Evolutionary conservation across 2,113 vertebrate species (phyloP), one percentile per base, ranked within the genome.

Genomic region (Tiliqua scincoides): DNA sequence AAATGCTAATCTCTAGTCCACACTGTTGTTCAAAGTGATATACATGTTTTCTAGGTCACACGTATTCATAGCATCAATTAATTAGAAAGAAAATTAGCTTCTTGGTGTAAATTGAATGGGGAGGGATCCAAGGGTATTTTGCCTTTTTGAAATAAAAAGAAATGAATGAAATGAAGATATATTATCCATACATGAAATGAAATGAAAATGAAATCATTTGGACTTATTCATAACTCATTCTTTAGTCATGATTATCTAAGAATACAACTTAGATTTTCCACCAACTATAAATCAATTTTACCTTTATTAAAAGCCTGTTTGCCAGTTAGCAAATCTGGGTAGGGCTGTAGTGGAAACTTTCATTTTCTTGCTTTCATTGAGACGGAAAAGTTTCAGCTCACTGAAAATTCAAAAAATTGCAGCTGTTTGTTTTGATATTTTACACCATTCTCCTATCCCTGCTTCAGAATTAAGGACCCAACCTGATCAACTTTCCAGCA

Each of bases 371-470:
- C 67, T 54, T 59, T 77, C 20, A 37, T 21, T 20, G 82, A 84
- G 52, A 54, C 6, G 52, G 52, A 6, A 32, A 10, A 27, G 9
- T 89, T 84, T 87, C 85, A 85, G 14, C 62, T n/a, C n/a, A n/a
- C n/a, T 85, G 90, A 68, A 40, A 83, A 59, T 85, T 86, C 83
- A 71, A 68, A 25, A 32, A 43, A 11, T 62, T 87, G 2, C 18
- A 84, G 30, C 12, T 21, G 35, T 4, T 7, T 30, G 1, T 25
- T 77, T 85, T 63, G 61, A 62, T 62, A 2, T 62, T 6, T 11
- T 79, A 63, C 25, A 43, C 5, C 54, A 23, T 62, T 57, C 14
- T 18, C 52, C 61, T 37, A 79, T 37, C 57, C 14, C 48, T 11
- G 8, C 61, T 74, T 78, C 43, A 81, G 43, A 23, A 62, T 62